Evolutionary conservation across 1,140 invertebrate species (phyloP).

Genomic region (Octopus bimaculoides): DNA sequence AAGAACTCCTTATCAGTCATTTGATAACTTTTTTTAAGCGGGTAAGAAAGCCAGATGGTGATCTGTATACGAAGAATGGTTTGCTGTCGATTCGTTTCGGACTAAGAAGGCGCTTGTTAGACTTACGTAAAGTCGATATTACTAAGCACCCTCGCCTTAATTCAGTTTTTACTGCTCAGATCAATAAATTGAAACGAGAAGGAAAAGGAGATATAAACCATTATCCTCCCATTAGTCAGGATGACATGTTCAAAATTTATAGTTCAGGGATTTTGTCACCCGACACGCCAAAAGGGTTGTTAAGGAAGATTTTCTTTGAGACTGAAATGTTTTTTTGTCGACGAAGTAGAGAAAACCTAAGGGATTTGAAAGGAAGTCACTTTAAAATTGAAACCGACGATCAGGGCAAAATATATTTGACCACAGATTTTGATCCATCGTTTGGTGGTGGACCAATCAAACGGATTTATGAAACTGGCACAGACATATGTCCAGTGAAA

Average conservation of each 20-base stretch:
- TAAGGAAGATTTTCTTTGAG: constrained; percentile 25
- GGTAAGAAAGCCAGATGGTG: neutral
- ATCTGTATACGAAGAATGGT: neutral
- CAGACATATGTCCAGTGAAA: constrained; percentile 13
- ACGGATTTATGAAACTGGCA: constrained; percentile 9
- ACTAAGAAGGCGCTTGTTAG: neutral
- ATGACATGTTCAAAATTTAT: constrained; percentile 11
- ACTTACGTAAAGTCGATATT: neutral
- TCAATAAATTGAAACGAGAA: constrained; percentile 12
- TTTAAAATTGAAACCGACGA: constrained; percentile 20
- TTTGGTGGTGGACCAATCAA: neutral
- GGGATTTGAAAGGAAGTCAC: constrained; percentile 16
- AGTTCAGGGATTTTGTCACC: constrained; percentile 1
- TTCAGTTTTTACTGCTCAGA: constrained; percentile 16
- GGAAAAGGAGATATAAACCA: constrained; percentile 19
- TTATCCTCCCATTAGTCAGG: constrained; percentile 7
- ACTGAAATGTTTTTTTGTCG: constrained; percentile 23
- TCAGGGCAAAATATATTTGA: constrained; percentile 14
- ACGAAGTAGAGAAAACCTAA: constrained; percentile 18
- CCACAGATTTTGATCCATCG: neutral
- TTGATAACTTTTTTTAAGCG: neutral
- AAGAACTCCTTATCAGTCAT: neutral
- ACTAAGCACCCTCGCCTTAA: neutral
- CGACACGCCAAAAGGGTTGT: constrained; percentile 18
- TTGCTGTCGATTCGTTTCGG: neutral